These are phyloP conservation scores for Erebia epiphron DNA, from an alignment of 2,888 invertebrate species.

Conservation along the genomic window DNA sequence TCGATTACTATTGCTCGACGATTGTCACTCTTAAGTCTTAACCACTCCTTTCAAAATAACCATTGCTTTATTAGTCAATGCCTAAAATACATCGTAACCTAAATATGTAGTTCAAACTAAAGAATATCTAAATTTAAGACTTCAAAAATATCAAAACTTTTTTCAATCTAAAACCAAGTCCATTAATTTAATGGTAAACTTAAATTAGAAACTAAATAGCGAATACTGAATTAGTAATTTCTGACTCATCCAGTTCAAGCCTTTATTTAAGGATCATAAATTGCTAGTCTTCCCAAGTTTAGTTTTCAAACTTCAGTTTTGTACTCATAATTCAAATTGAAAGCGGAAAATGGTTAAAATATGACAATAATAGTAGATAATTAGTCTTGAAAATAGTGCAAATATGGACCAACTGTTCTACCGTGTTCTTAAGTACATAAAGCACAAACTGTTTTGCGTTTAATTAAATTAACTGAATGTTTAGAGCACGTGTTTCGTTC, in stretches of 20 bases:
- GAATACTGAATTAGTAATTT: background rate
- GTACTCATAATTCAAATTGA: conserved; percentile 4
- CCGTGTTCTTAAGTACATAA: background rate
- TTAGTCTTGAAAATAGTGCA: conserved; percentile 21
- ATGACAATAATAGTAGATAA: conserved; percentile 24
- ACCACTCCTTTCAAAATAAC: conserved; percentile 28
- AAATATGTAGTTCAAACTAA: background rate
- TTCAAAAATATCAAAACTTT: background rate
- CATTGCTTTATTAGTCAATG: conserved; percentile 16
- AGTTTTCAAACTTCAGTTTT: conserved; percentile 2
- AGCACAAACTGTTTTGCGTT: background rate
- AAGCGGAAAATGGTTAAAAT: conserved; percentile 5
- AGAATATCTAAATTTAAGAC: background rate
- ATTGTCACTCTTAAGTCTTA: conserved; percentile 6
- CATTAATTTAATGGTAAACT: background rate
- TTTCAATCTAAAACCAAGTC: background rate
- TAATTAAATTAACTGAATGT: background rate
- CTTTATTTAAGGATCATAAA: background rate
- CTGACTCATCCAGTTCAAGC: background rate
- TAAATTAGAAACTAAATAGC: background rate
- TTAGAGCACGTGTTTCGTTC: background rate
- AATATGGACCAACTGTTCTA: conserved; percentile 25
- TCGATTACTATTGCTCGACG: conserved; percentile 19
- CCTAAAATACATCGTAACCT: background rate
- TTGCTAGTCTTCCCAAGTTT: background rate